Conservation (phyloP, 2,888 invertebrate genomes). For the Temnothorax rugatulus region DNA sequence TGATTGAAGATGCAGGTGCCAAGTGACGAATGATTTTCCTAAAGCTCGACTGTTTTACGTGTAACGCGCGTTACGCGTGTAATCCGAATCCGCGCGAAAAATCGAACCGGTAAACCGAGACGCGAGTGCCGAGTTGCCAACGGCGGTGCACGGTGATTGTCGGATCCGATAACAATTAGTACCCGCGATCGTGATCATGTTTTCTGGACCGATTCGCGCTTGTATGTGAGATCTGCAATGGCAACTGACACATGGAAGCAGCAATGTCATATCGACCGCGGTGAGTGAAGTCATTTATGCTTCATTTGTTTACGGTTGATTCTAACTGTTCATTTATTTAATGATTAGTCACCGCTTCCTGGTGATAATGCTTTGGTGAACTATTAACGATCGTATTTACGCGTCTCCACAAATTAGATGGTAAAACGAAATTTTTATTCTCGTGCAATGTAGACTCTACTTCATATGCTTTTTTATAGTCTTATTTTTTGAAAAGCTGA, state of each 20-base stretch:
- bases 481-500: background rate
- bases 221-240: background rate
- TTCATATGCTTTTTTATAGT: background rate
- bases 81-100: conserved; percentile 5
- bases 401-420: background rate
- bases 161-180: conserved; percentile 20
- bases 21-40: no score
- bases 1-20: no score
- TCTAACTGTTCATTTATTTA: conserved; percentile 13
- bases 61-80: background rate
- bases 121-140: background rate
- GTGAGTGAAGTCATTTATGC: conserved; percentile 31
- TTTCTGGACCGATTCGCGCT: background rate
- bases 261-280: background rate
- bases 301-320: background rate
- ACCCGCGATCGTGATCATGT: background rate
- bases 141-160: background rate
- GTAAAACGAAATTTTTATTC: background rate
- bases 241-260: background rate
- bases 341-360: background rate
- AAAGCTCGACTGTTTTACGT: no score
- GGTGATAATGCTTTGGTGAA: background rate
- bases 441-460: background rate
- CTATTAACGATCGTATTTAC: background rate
- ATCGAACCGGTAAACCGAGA: background rate